Base-by-base conservation (phyloP, 2,113 vertebrate species). In the Gasterosteus nipponicus region DNA sequence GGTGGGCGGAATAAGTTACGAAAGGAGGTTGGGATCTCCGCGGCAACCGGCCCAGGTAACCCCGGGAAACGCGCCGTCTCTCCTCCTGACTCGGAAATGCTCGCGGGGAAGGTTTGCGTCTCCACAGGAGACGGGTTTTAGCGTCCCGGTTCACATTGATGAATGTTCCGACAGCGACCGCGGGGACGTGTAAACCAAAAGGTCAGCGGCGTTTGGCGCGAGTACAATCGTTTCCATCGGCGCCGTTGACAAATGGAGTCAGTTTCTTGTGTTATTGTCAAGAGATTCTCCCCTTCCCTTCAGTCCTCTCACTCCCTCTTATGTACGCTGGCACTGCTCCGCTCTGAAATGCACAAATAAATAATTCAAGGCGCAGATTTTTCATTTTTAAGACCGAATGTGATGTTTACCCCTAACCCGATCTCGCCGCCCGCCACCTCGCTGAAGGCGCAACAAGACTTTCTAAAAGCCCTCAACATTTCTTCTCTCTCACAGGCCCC, bases 331-430 rank as follows among this genome's bases (percentile, higher is more conserved):
- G 41, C 54, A 63, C 61, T 76, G 78, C 83, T 87, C 75, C 81
- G 81, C 68, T 22, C 69, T 56, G 73, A 84, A 86, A 80, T 19
- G 73, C 75, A 87, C 89, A 82, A 89, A 90, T 91, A 89, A 91
- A 90, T 92, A 84, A 91, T 91, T 85, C 82, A 83, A 87, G 62
- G 74, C 80, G 49, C 63, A 84, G 76, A 90, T 72, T 89, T 83
- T 83, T 85, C 70, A 88, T 84, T 89, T 46, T 91, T 67, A 84
- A 62, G 75, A 80, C 68, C 79, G 84, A 87, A 86, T 84, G 67
- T 79, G 74, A 92, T 80, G 82, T 89, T 90, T 82, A 86, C 86
- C 77, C 68, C 41, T 12, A 29, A 69, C 51, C 70, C 54, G 3
- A 66, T 72, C 75, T 86, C 46, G 56, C 73, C 46, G 63, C 83